Evolutionary conservation across 2,113 vertebrate genomes (phyloP), one percentile per base, ranked within the genome.

Genomic region (Tamias sibiricus): DNA sequence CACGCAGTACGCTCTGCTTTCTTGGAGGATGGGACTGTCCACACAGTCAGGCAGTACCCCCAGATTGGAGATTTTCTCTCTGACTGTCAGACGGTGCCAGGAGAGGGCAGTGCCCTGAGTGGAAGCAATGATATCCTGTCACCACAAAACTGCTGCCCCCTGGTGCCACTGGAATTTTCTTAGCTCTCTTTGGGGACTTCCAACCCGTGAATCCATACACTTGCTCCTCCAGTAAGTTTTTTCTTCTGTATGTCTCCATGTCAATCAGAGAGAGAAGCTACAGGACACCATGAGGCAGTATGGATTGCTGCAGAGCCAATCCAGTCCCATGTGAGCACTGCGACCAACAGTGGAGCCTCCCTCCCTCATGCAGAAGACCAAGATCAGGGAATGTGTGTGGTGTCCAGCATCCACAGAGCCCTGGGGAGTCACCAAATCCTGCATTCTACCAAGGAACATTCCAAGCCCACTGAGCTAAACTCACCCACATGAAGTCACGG

Each of bases 351-450:
- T 35, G 19, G 26, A 7, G 6, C 24, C 75, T 90, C 6, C 19
- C 1, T 14, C 30, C 9, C 14, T 11, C 14, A 4, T 17, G 6
- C 44, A 42, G 19, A 79, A 74, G 28, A 37, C 28, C 49, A 47
- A 32, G 57, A 28, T 66, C 49, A 12, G 24, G n/a, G 13, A 37
- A 52, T 12, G 4, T 8, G 4, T 0, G 0, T 3, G 5, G 44
- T 30, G 71, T 69, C 54, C 22, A 47, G 22, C 57, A 40, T 81
- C 74, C 40, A 11, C 12, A 30, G 16, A 2, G 1, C 12, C 72
- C 54, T 54, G 19, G 40, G 40, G 26, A 47, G 52, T 22, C 71
- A 6, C 20, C 32, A 75, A 92, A 71, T 37, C 13, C 30, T 57
- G 19, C 22, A 30, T 79, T 69, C 44, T 54, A 74, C 16, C 5